A percentile compares a stretch with the other conserved stretches of the same genome.
These are phyloP conservation scores for Dinomys branickii DNA, from an alignment of 2,113 vertebrate species.

Conservation along the genomic window DNA sequence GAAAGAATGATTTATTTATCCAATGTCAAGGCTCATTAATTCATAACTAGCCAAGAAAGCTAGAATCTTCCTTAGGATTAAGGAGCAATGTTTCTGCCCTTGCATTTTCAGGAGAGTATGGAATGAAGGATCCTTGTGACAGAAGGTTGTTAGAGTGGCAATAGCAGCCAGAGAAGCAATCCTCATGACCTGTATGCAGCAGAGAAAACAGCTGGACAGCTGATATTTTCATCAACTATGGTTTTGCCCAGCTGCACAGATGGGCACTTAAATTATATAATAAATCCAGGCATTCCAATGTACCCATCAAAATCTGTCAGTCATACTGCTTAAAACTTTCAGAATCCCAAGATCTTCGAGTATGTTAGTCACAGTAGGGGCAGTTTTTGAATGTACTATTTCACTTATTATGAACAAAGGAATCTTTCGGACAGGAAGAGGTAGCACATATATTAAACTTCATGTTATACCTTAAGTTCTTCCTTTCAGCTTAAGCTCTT, in stretches of 20 bases:
- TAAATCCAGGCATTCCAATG: conserved; percentile 70
- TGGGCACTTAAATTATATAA: conserved; percentile 70
- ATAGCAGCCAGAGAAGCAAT: conserved; percentile 42
- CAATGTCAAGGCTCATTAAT: conserved; percentile 45
- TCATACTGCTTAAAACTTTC: conserved; percentile 52
- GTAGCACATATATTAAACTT: neutral
- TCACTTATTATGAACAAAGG: neutral
- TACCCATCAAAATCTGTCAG: conserved; percentile 49
- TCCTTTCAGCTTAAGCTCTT: neutral
- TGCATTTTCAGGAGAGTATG: conserved; percentile 40
- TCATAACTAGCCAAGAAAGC: conserved; percentile 30
- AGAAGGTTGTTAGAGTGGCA: conserved; percentile 44
- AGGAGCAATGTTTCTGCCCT: neutral
- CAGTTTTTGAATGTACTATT: neutral
- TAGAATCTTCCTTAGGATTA: conserved; percentile 40
- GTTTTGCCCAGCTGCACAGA: conserved; percentile 67
- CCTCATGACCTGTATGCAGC: conserved; percentile 55
- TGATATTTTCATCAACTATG: conserved; percentile 72
- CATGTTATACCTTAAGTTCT: neutral
- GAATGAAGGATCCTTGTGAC: conserved; percentile 51
- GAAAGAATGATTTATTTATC: conserved; percentile 59
- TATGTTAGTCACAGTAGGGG: neutral
- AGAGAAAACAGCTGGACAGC: conserved; percentile 68
- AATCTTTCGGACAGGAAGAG: neutral
- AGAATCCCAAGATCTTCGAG: conserved; percentile 19